phyloP scores from a whole-genome alignment of 2,888 invertebrate species.

The Hemithea aestivaria region DNA sequence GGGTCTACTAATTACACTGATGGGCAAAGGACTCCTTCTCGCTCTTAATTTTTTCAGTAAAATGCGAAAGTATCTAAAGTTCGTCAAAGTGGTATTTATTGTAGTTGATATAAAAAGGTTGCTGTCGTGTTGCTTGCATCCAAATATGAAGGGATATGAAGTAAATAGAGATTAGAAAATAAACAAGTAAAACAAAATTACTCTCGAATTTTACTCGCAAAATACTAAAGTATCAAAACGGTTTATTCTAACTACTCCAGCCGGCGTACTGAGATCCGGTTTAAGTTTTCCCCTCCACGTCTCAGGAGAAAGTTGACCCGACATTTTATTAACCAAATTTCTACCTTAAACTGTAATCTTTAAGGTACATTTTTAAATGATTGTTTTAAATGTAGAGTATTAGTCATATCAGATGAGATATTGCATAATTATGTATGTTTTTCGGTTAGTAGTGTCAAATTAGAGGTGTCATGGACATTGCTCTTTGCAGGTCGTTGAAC shows the following conservation, averaged over 20 bases:
- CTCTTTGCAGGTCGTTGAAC: constrained; percentile 30
- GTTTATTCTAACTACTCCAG: constrained; percentile 27
- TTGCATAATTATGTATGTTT: constrained; percentile 60
- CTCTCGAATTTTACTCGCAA: neutral
- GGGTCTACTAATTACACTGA: no score
- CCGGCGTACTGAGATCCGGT: constrained; percentile 40
- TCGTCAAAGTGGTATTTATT: no score
- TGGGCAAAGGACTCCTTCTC: no score
- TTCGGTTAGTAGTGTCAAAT: constrained; percentile 58
- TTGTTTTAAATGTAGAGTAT: constrained; percentile 20
- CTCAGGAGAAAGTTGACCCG: constrained; percentile 45
- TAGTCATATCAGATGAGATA: constrained; percentile 37
- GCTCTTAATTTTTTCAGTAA: no score
- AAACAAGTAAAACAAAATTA: no score
- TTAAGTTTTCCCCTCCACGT: constrained; percentile 44
- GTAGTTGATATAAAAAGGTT: no score
- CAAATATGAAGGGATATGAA: no score
- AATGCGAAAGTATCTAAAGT: no score
- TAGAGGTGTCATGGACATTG: constrained; percentile 22
- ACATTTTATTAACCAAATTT: constrained; percentile 6
- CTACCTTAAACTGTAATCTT: neutral
- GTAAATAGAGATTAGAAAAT: no score
- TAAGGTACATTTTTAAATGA: constrained; percentile 21
- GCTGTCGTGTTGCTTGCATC: no score
- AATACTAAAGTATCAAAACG: constrained; percentile 36